Evolutionary conservation across 1,140 invertebrate species (phyloP), one percentile per base, ranked within the genome.

Genomic region (Penaeus chinensis): DNA sequence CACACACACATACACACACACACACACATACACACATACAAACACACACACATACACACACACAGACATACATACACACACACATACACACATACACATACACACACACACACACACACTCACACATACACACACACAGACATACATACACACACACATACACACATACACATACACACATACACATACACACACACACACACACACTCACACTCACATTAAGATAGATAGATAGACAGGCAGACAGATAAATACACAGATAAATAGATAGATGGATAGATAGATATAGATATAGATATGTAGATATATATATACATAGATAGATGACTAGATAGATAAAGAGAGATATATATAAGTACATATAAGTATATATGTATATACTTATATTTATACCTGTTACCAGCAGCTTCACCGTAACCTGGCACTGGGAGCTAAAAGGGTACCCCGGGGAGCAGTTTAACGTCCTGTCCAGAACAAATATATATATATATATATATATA

Each of bases 271-370:
- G 32, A 32, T 32, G 32, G 2, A 0, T 32, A 2, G 32, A 32
- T 2, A 32, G 32, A 32, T 32, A 32, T 2, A 32, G 32, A n/a
- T n/a, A n/a, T 69, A 69, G 18, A 69, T 69, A 69, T 69, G 22
- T 69, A 69, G 18, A 69, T 69, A 22, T 69, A 69, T 69, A 69
- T 69, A 69, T 69, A 69, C 13, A 69, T 69, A 69, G 32, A 32
- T 32, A 32, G 32, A 32, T 32, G 32, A 32, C 32, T 32, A 2
- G 32, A 32, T 2, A 32, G 32, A 32, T 32, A 32, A 0, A 32
- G 32, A 32, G 32, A 32, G 2, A 32, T 69, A 69, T 20, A 69
- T 69, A 69, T 22, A 69, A 11, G 32, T 69, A 69, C 32, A 69
- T 0, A 69, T 69, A 69, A 24, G 22, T 22, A 69, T 69, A 69